These are phyloP conservation scores for Holacanthus passer DNA, from an alignment of 2,113 vertebrate genomes.

Conservation along the genomic window DNA sequence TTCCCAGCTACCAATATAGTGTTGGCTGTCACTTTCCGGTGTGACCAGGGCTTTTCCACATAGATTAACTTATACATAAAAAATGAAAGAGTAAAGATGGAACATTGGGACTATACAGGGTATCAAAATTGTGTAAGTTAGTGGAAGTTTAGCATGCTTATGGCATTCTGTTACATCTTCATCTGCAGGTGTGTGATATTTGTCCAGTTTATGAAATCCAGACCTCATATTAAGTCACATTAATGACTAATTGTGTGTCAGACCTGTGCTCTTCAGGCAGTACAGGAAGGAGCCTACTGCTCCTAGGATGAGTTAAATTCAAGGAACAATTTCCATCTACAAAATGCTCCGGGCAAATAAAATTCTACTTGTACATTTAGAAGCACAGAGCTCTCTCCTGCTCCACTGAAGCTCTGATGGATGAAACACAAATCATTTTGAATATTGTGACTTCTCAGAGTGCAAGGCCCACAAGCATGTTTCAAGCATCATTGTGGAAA, in stretches of 20 bases:
- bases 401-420: neutral
- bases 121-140: no score
- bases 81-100: no score
- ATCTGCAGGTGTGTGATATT: no score
- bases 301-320: neutral
- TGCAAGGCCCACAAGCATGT: neutral
- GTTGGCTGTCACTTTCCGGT: no score
- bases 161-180: no score
- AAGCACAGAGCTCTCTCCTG: neutral
- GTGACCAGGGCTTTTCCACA: no score
- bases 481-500: no score
- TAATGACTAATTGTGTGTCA: neutral
- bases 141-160: no score
- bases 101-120: no score
- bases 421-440: slow-evolving; percentile 7
- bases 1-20: no score
- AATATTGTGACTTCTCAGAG: slow-evolving; percentile 21
- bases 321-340: neutral
- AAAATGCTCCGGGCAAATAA: neutral
- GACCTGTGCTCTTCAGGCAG: neutral
- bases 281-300: neutral
- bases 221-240: neutral
- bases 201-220: no score
- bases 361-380: slow-evolving; percentile 4
- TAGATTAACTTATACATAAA: no score